A percentile compares a stretch with the other conserved stretches of the same genome.
Evolutionary conservation across 1,140 invertebrate genomes (phyloP).

Genomic region (Sinonovacula constricta): DNA sequence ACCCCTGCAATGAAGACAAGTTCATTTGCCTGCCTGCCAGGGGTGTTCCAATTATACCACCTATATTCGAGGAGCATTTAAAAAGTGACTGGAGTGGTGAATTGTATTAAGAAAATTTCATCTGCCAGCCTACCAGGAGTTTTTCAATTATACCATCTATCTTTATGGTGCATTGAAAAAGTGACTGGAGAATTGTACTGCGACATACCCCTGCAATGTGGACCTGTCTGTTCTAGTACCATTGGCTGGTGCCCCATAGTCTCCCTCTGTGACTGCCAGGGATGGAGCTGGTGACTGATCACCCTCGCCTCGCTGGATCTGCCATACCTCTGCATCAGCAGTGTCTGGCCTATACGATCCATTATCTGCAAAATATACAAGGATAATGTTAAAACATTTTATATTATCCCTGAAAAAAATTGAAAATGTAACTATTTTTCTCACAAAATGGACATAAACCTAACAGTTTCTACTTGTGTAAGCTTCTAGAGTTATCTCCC

Average conservation of each 20-base stretch:
- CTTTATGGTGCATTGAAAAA: no score
- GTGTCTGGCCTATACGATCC: conserved; percentile 67
- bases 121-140: no score
- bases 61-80: no score
- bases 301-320: conserved; percentile 60
- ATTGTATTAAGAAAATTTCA: no score
- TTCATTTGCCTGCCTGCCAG: no score
- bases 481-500: conserved; percentile 15
- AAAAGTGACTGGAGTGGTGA: no score
- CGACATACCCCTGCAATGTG: conserved; percentile 53
- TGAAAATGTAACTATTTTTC: not conserved
- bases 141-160: no score
- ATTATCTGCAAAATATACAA: conserved; percentile 47
- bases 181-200: no score
- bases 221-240: conserved; percentile 54
- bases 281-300: conserved; percentile 55
- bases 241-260: conserved; percentile 43
- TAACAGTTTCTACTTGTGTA: conserved; percentile 18
- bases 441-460: not conserved
- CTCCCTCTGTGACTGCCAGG: conserved; percentile 59
- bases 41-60: no score
- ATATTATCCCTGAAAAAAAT: not conserved
- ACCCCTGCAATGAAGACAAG: no score
- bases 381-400: not conserved
- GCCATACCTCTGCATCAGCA: conserved; percentile 67